Conservation (phyloP, 1,140 invertebrate genomes). For the Homalodisca vitripennis region DNA sequence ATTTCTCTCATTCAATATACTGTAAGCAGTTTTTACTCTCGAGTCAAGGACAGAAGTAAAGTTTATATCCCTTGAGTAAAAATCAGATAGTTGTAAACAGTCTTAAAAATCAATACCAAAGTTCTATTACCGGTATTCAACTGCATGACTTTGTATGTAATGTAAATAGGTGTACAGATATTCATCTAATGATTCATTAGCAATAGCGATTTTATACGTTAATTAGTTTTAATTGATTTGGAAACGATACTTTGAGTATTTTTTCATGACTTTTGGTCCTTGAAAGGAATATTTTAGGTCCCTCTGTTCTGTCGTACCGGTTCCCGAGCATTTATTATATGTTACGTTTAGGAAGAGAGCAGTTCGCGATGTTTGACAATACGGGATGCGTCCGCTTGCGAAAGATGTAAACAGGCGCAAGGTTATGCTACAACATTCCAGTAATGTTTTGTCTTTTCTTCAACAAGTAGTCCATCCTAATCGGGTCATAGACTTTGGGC, state of each 20-base stretch:
- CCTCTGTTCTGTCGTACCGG: not conserved
- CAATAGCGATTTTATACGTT: slow-evolving; percentile 5
- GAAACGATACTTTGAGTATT: not conserved
- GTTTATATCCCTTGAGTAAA: too few species aligned
- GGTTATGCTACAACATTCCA: too few species aligned
- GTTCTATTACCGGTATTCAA: not conserved
- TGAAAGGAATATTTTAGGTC: not conserved
- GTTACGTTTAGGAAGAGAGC: not conserved
- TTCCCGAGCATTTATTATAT: not conserved
- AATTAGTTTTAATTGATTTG: not conserved
- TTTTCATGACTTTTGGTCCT: not conserved
- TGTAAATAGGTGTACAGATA: slow-evolving; percentile 10
- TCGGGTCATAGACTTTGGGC: too few species aligned
- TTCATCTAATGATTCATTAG: not conserved
- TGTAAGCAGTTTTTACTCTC: not conserved
- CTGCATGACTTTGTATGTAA: not conserved
- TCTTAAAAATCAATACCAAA: not conserved
- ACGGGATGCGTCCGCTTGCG: too few species aligned
- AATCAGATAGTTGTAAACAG: too few species aligned
- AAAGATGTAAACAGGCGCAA: too few species aligned
- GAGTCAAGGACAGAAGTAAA: too few species aligned
- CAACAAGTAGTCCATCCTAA: too few species aligned
- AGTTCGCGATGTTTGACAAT: not conserved
- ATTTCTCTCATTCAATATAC: not conserved
- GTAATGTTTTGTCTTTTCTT: too few species aligned